A percentile compares a stretch with the other conserved stretches of the same genome.
Conservation (phyloP, 2,113 vertebrate species). For the Alectura lathami region DNA sequence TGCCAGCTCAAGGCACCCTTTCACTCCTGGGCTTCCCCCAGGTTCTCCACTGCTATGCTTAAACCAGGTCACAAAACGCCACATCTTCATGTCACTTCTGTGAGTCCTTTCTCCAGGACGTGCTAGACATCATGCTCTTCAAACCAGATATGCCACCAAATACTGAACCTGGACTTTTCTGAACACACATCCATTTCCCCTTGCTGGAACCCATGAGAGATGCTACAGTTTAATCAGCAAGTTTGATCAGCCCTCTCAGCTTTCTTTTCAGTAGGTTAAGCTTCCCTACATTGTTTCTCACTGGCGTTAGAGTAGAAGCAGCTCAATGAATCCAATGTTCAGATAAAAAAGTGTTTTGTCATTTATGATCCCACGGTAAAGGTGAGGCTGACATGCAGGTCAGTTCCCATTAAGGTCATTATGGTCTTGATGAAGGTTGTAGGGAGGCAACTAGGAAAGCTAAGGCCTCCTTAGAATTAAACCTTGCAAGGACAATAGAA, state of each 20-base stretch:
- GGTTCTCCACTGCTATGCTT: too few relatives aligned
- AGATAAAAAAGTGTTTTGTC: neutral
- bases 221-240: neutral
- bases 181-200: fast-evolving
- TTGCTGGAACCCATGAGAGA: neutral
- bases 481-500: too few relatives aligned
- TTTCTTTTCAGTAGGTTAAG: neutral
- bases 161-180: neutral
- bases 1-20: neutral
- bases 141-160: neutral
- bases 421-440: neutral
- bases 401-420: fast-evolving
- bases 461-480: too few relatives aligned
- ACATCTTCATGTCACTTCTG: too few relatives aligned
- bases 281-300: fast-evolving
- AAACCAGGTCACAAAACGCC: too few relatives aligned
- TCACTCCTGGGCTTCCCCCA: neutral
- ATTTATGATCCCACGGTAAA: neutral
- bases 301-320: neutral
- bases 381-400: neutral
- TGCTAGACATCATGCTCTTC: neutral
- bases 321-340: fast-evolving
- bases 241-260: neutral
- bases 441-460: too few relatives aligned
- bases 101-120: neutral